phyloP scores from a whole-genome alignment of 2,888 invertebrate species.

The Gymnoscelis rufifasciata region DNA sequence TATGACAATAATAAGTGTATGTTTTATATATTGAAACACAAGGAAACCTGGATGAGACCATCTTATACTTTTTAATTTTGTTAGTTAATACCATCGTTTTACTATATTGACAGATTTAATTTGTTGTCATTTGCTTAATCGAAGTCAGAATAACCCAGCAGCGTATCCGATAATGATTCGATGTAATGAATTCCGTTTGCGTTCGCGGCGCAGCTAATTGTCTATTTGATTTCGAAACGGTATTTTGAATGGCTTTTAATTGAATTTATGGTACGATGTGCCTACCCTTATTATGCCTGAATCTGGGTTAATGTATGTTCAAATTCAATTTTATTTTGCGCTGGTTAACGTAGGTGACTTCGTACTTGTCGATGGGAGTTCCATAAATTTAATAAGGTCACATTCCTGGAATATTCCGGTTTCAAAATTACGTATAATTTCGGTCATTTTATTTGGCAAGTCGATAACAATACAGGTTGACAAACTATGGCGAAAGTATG shows the following conservation, averaged over 20 bases:
- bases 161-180: conserved; percentile 26
- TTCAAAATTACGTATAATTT: too few relatives aligned
- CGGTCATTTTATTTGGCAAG: too few relatives aligned
- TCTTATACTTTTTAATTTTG: too few relatives aligned
- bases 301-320: conserved; percentile 16
- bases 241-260: conserved; percentile 30
- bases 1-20: too few relatives aligned
- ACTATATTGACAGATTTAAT: background rate
- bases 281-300: conserved; percentile 13
- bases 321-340: background rate
- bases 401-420: too few relatives aligned
- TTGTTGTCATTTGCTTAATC: background rate
- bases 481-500: too few relatives aligned
- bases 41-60: too few relatives aligned
- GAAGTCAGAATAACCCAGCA: conserved; percentile 1
- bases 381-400: too few relatives aligned
- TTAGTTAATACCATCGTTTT: too few relatives aligned
- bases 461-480: too few relatives aligned
- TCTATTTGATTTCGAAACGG: conserved; percentile 30
- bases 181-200: conserved; percentile 32
- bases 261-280: conserved; percentile 27
- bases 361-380: background rate
- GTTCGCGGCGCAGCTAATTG: conserved; percentile 29
- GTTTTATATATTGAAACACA: too few relatives aligned
- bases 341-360: background rate